Conservation (phyloP, 2,888 invertebrate genomes). For the Halictus ligatus region DNA sequence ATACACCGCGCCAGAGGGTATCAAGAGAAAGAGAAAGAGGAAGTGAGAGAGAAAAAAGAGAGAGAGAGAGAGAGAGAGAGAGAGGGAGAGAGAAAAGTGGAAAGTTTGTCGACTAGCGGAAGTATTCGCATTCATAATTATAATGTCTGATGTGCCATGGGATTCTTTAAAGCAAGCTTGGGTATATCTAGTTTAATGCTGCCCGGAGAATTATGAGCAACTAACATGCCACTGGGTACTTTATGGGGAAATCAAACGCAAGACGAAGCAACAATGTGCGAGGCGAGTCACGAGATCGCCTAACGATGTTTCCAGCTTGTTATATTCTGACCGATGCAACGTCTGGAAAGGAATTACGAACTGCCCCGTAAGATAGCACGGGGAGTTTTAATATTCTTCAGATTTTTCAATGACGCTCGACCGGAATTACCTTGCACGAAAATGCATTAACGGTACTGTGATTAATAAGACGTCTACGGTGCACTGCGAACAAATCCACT, state of each 20-base stretch:
- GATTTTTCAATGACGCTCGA: neutral
- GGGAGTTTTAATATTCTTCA: neutral
- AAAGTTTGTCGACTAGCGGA: constrained; percentile 3
- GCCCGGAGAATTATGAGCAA: neutral
- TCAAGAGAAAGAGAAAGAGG: neutral
- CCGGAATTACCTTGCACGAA: neutral
- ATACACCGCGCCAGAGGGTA: neutral
- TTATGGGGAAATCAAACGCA: constrained; percentile 1
- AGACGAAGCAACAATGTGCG: neutral
- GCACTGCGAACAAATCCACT: neutral
- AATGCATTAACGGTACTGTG: neutral
- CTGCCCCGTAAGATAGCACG: neutral
- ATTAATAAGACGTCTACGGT: neutral
- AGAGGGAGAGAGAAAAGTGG: neutral
- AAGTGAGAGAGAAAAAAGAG: neutral
- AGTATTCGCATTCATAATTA: constrained; percentile 11
- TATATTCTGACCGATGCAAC: neutral
- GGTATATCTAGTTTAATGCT: neutral
- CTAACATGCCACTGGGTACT: constrained; percentile 7
- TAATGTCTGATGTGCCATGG: constrained; percentile 2
- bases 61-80: neutral
- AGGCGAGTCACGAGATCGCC: constrained; percentile 7
- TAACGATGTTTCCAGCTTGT: neutral
- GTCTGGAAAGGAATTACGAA: neutral
- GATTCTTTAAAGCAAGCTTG: neutral